Base-by-base conservation (phyloP, 2,888 invertebrate species). In the Orthonevra nobilis region DNA sequence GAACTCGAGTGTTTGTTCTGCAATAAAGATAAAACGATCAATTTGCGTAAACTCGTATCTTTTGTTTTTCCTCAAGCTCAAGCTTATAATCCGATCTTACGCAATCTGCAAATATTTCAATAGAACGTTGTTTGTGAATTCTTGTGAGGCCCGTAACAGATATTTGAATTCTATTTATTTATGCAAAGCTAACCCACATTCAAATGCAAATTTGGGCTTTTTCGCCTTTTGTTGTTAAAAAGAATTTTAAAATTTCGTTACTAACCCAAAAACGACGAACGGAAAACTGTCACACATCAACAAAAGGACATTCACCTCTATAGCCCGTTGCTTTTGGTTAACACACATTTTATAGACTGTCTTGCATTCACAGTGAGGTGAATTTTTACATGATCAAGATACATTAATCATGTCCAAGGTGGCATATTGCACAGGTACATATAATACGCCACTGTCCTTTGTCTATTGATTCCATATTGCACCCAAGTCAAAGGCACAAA, bases 371-470 rank as follows among this genome's bases (percentile, higher is more conserved):
- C n/a, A n/a, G n/a, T n/a, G n/a, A n/a, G n/a, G n/a, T n/a, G n/a
- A n/a, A n/a, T n/a, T n/a, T n/a, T n/a, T n/a, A n/a, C n/a, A n/a
- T n/a, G n/a, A n/a, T n/a, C n/a, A n/a, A n/a, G n/a, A n/a, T n/a
- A n/a, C n/a, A n/a, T n/a, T n/a, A n/a, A n/a, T n/a, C n/a, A n/a
- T n/a, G 56, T 64, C 72, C 77, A 77, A 58, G 58, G 64, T 77
- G 77, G 63, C 72, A 70, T 44, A 30, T 56, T 58, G 32, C 75
- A n/a, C n/a, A 77, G 70, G 70, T 70, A 75, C n/a, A n/a, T n/a
- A n/a, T n/a, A n/a, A n/a, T n/a, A n/a, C 46, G 26, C 12, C 30
- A n/a, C 28, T 28, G 26, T 77, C 58, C 77, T 72, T 77, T 77
- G 75, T 70, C 28, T n/a, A 5, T 0, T 2, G 4, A 0, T 3